These are phyloP conservation scores for Nomada flava DNA, from an alignment of 2,888 invertebrate genomes.

Conservation along the genomic window DNA sequence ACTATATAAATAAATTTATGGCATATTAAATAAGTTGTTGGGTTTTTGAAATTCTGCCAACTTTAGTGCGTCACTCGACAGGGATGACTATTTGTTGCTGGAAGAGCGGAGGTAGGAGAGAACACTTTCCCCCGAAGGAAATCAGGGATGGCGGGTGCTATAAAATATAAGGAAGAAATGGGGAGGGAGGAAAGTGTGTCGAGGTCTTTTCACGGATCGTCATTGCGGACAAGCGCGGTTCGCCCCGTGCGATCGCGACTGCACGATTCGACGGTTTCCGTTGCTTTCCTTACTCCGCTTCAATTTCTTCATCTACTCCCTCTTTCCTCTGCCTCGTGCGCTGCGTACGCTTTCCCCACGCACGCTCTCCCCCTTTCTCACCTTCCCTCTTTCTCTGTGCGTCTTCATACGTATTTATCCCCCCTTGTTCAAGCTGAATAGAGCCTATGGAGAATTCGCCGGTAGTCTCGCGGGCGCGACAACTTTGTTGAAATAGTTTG, in stretches of 20 bases:
- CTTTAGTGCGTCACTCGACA: not conserved
- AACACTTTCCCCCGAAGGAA: conserved; percentile 82
- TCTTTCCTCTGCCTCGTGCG: conserved; percentile 2
- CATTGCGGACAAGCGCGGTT: conserved; percentile 74
- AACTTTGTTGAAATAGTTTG: conserved; percentile 59
- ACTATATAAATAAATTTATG: conserved; percentile 66
- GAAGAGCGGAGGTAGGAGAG: conserved; percentile 26
- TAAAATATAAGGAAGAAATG: conserved; percentile 74
- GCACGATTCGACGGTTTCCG: conserved; percentile 41
- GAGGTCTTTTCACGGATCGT: conserved; percentile 84
- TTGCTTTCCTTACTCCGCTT: conserved; percentile 35
- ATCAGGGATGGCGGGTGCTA: conserved; percentile 77
- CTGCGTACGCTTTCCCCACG: not conserved
- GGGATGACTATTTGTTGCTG: not conserved
- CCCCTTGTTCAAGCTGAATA: conserved; percentile 31
- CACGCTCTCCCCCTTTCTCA: conserved; percentile 15
- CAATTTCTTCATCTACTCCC: conserved; percentile 26
- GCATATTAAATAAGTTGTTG: conserved; percentile 21
- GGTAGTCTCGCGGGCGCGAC: conserved; percentile 49
- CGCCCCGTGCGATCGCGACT: conserved; percentile 67
- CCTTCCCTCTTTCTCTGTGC: conserved; percentile 5
- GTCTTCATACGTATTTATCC: conserved; percentile 5
- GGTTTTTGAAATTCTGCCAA: not conserved
- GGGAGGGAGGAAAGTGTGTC: conserved; percentile 81
- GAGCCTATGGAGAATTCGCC: conserved; percentile 62